Evolutionary conservation across 2,888 invertebrate species (phyloP), one percentile per base, ranked within the genome.

Genomic region (Gastracanthus pulcherrimus): DNA sequence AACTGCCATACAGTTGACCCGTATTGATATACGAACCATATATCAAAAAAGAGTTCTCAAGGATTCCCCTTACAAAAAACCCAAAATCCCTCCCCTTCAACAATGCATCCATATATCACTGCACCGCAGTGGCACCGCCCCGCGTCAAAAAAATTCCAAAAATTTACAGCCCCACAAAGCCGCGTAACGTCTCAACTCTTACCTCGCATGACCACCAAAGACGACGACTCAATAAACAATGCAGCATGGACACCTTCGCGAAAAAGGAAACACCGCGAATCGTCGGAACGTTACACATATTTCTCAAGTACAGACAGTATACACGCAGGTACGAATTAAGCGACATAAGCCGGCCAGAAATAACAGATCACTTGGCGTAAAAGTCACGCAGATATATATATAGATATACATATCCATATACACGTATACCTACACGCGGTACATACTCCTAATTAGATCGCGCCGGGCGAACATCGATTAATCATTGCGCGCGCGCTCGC

Each of bases 401-500:
- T n/a, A n/a, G n/a, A n/a, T n/a, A n/a, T n/a, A n/a, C n/a, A n/a
- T n/a, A n/a, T n/a, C n/a, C n/a, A n/a, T n/a, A n/a, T n/a, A n/a
- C n/a, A n/a, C n/a, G n/a, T n/a, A n/a, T n/a, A n/a, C n/a, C n/a
- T n/a, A n/a, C n/a, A 62, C 72, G 80, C 77, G 82, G 77, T 76
- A 81, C 84, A n/a, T n/a, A 80, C 74, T 79, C 83, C 84, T 87
- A 88, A 89, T 89, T 88, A 88, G 88, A 88, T 86, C 86, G 86
- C 83, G 84, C 83, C 84, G 82, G 80, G 48, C 66, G 84, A 29
- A 29, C 13, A 19, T 16, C 87, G 85, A 88, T 89, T 87, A 88
- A 89, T 88, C 87, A 87, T 87, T 85, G n/a, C 82, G 82, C 84
- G n/a, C n/a, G n/a, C n/a, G n/a, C n/a, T n/a, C n/a, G n/a, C n/a